Conservation (phyloP, 2,797 vertebrate genomes). For the Protonibea diacanthus region DNA sequence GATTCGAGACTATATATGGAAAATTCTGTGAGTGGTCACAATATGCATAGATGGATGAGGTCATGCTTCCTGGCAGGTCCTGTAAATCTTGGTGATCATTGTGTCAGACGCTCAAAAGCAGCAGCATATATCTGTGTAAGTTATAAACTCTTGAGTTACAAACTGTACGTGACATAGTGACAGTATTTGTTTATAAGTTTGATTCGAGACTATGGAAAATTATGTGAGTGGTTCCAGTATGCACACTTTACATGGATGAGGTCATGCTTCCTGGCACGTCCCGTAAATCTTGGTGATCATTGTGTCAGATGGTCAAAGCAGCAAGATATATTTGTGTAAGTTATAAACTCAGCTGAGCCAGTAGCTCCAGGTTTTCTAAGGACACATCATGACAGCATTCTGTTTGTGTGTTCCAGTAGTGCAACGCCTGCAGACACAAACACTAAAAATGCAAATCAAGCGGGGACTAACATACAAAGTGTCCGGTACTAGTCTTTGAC, state of each 20-base stretch:
- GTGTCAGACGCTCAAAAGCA: not conserved
- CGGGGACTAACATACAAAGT: not conserved
- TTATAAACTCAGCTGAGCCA: not conserved
- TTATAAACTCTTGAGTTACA: not conserved
- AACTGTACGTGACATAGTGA: not conserved
- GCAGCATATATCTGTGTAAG: not conserved
- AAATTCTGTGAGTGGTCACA: conserved; percentile 2
- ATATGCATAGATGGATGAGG: not conserved
- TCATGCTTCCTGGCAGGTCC: not conserved
- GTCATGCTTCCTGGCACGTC: not conserved
- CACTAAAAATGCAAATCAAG: conserved; percentile 6
- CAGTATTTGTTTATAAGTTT: not conserved
- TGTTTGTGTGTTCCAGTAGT: not conserved
- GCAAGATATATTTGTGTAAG: not conserved
- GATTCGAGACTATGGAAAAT: not conserved
- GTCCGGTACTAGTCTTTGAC: not conserved
- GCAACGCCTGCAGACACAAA: not conserved
- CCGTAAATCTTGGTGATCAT: not conserved
- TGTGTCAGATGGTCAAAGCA: not conserved
- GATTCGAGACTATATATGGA: not conserved
- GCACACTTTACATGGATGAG: too few species aligned
- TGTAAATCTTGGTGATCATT: not conserved
- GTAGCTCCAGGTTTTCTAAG: not conserved
- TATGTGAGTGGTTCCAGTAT: not conserved
- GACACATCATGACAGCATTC: not conserved